A percentile compares a stretch with the other conserved stretches of the same genome.
Conservation (phyloP, 2,888 invertebrate genomes). For the Acronicta leporina region DNA sequence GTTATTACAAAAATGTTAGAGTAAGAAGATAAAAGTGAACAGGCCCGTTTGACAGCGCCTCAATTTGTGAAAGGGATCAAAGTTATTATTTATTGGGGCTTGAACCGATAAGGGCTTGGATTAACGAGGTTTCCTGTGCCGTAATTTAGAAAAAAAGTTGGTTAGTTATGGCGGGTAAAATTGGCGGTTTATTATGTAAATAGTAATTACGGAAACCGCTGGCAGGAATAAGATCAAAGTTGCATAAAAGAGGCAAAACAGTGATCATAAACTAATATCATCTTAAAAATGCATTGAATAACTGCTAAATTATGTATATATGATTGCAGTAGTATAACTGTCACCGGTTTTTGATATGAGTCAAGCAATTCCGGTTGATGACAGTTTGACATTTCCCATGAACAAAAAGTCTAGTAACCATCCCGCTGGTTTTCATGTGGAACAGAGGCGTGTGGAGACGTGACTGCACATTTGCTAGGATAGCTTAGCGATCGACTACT, state of each 20-base stretch:
- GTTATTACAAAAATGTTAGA: conserved; percentile 56
- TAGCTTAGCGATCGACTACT: no score
- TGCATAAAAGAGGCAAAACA: no score
- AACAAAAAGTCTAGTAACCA: no score
- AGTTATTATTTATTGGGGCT: conserved; percentile 74
- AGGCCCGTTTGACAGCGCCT: conserved; percentile 64
- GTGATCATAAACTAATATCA: no score
- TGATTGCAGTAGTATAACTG: no score
- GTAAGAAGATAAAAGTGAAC: conserved; percentile 62
- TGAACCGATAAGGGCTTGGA: conserved; percentile 64
- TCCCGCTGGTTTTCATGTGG: no score
- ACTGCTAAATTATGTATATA: not conserved
- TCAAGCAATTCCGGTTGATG: no score
- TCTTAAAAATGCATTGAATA: no score
- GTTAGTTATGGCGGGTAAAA: conserved; percentile 35
- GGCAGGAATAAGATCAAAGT: not conserved
- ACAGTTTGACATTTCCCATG: no score
- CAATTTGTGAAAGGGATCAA: conserved; percentile 74
- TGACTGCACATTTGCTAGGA: no score
- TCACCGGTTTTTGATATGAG: no score
- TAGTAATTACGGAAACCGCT: conserved; percentile 8
- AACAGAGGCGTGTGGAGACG: no score
- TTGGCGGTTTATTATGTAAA: conserved; percentile 34
- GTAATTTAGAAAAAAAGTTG: conserved; percentile 49
- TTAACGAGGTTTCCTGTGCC: conserved; percentile 62